Evolutionary conservation across 2,888 invertebrate species (phyloP), one percentile per base, ranked within the genome.

Genomic region (Tenthredo scrophulariae): DNA sequence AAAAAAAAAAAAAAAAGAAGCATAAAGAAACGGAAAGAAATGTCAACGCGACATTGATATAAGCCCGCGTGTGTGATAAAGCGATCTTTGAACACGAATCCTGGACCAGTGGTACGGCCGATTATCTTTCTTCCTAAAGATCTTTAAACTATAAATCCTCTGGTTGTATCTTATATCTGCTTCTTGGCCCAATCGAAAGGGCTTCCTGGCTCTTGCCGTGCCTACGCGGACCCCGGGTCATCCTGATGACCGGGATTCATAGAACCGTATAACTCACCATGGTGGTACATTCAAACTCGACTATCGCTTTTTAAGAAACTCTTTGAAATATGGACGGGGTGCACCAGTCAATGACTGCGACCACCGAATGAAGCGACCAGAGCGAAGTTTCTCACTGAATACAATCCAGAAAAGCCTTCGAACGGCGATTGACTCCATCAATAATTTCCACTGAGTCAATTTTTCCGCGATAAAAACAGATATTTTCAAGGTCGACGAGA

Each of bases 121-220:
- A 88, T 88, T 88, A 90, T 91, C 89, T 86, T 88, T 86, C 86
- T 40, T 86, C 84, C 87, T 84, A 86, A 83, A 88, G 85, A 88
- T 89, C 88, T 79, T 87, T 86, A 86, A 88, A 88, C 90, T 88
- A 91, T 91, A 91, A 91, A 91, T 90, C 89, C 88, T 87, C 86
- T 74, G 67, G 37, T 46, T 83, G 67, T 83, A 83, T 83, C 83
- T 83, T 83, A 83, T 70, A 83, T 83, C 83, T 83, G 46, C 46
- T 70, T 29, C 54, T 83, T 62, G 67, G 29, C 67, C 83, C 83
- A 83, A 83, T 83, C 83, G 83, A 50, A 29, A 58, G 22, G 80
- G 80, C 65, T 58, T 65, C 65, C 80, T 65, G 58, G 29, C 50
- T 65, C 26, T 62, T 6, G 13, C 80, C 65, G 13, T 70, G 46